Evolutionary conservation across 2,113 vertebrate species (phyloP).

Genomic region (Athene cunicularia): DNA sequence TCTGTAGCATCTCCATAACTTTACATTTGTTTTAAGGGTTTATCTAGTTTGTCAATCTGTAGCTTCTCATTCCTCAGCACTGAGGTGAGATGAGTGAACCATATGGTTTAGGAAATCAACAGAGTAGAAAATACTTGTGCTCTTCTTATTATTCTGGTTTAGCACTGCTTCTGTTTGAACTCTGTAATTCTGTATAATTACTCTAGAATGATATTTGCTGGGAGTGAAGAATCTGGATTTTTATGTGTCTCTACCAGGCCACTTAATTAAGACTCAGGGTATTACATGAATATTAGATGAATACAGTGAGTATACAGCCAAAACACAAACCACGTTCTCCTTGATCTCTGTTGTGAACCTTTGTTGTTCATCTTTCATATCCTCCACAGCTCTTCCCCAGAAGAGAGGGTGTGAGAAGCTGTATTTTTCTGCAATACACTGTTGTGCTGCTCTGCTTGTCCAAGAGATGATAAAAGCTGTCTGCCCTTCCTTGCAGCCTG

Average conservation of each 20-base stretch:
- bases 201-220: neutral
- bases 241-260: neutral
- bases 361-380: neutral
- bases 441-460: neutral
- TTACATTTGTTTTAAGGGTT: neutral
- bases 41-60: neutral
- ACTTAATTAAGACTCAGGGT: neutral
- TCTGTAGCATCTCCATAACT: neutral
- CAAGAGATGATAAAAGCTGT: neutral
- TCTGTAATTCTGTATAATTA: neutral
- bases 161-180: neutral
- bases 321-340: neutral
- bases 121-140: neutral
- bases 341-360: neutral
- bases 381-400: neutral
- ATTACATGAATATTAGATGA: neutral
- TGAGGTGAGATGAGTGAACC: neutral
- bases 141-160: neutral
- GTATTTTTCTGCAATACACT: neutral
- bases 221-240: neutral
- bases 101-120: neutral
- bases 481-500: neutral
- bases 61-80: neutral
- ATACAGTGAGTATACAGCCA: neutral
- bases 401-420: rapidly evolving